phyloP scores from a whole-genome alignment of 2,797 vertebrate species.

The Liasis olivaceus region DNA sequence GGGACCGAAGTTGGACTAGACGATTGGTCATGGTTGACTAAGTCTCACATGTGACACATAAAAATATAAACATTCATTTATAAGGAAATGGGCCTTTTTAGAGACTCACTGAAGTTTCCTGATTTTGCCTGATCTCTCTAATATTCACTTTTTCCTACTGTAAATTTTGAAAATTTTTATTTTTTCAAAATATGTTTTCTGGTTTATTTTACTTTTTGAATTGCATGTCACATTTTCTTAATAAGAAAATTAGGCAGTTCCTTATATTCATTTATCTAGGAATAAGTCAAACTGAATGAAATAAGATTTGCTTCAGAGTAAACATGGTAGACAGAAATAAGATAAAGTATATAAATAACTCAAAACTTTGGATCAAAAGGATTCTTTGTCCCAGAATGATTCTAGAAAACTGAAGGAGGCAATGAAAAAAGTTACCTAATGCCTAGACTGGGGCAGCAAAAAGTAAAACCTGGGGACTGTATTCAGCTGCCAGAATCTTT shows the following conservation, averaged over 20 bases:
- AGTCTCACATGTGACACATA: not conserved
- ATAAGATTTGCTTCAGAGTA: not conserved
- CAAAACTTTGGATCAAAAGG: not conserved
- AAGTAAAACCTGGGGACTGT: too few species aligned
- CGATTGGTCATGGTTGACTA: not conserved
- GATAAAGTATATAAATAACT: not conserved
- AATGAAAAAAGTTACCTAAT: not conserved
- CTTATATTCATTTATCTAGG: not conserved
- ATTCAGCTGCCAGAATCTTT: too few species aligned
- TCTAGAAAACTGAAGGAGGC: not conserved
- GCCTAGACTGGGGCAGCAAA: too few species aligned
- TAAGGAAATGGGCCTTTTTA: not conserved
- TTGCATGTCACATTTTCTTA: not conserved
- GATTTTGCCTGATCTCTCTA: not conserved
- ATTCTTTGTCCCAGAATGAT: not conserved
- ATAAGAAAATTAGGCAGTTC: too few species aligned
- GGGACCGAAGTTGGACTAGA: too few species aligned
- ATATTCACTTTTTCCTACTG: not conserved
- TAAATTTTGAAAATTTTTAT: not conserved
- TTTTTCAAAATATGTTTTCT: not conserved
- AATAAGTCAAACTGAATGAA: not conserved
- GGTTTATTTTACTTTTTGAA: not conserved
- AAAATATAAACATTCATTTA: not conserved
- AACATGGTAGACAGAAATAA: not conserved
- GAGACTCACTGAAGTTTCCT: not conserved